phyloP scores from a whole-genome alignment of 2,113 vertebrate species.

The Blennius ocellaris region DNA sequence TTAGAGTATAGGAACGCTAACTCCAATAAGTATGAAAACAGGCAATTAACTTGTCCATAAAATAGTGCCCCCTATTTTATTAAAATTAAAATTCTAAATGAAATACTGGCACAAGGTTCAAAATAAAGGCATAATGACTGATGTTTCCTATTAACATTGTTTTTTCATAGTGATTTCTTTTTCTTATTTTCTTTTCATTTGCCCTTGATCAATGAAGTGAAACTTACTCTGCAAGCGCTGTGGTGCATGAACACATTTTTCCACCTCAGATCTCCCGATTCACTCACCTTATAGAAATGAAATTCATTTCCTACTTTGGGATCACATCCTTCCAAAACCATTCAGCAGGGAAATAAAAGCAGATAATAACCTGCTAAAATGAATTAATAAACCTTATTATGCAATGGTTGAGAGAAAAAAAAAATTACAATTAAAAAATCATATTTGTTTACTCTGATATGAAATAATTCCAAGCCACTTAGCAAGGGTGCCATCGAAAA shows the following conservation, averaged over 20 bases:
- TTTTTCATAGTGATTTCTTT: constrained; percentile 24
- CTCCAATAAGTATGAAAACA: too few relatives aligned
- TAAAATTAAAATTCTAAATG: too few relatives aligned
- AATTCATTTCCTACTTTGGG: constrained; percentile 21
- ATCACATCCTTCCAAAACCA: constrained; percentile 33
- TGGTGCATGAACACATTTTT: constrained; percentile 21
- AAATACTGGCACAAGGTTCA: constrained; percentile 20
- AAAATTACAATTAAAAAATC: not conserved
- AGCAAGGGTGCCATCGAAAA: constrained; percentile 58
- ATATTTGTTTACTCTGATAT: constrained; percentile 55
- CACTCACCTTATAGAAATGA: constrained; percentile 12
- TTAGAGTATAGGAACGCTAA: too few relatives aligned
- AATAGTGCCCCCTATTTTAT: too few relatives aligned
- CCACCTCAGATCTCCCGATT: constrained; percentile 32
- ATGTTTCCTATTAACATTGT: constrained; percentile 51
- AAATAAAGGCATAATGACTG: constrained; percentile 37
- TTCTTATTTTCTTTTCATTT: constrained; percentile 34
- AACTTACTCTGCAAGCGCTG: constrained; percentile 18
- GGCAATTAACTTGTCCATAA: too few relatives aligned
- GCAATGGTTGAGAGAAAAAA: constrained; percentile 41
- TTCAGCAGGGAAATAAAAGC: constrained; percentile 58
- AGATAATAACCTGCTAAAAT: constrained; percentile 65
- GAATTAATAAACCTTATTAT: constrained; percentile 60
- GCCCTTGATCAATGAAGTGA: constrained; percentile 40
- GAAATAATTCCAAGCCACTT: constrained; percentile 59